Conservation (phyloP, 2,797 vertebrate genomes). For the Alauda arvensis region DNA sequence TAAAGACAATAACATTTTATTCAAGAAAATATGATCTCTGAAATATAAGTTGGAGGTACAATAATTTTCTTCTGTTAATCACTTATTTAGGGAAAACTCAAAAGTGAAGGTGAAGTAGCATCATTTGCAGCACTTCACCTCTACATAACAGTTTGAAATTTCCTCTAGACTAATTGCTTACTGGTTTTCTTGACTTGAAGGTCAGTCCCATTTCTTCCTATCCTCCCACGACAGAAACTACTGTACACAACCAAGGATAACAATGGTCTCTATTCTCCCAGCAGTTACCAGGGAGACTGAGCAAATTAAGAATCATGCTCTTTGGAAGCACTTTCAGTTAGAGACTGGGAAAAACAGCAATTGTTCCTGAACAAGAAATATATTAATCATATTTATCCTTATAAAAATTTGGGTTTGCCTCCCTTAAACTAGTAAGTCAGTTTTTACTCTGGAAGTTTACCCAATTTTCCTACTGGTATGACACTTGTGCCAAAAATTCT, state of each 20-base stretch:
- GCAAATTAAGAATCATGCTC: neutral
- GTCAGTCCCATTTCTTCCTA: neutral
- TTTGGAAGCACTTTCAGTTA: neutral
- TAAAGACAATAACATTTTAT: neutral
- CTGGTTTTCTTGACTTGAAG: neutral
- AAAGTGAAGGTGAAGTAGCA: neutral
- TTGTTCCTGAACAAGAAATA: neutral
- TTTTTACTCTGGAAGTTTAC: neutral
- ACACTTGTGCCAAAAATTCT: neutral
- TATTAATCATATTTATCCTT: neutral
- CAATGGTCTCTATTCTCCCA: neutral
- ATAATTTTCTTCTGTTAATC: neutral
- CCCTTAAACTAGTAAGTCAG: neutral
- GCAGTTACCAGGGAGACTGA: neutral
- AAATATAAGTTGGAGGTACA: neutral
- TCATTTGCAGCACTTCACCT: neutral
- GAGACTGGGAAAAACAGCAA: neutral
- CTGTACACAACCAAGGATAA: neutral
- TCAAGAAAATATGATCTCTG: neutral
- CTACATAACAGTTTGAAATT: neutral
- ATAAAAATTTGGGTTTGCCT: neutral
- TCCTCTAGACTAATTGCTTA: neutral
- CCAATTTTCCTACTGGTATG: neutral
- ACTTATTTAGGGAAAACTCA: neutral
- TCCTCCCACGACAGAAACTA: neutral